phyloP scores from a whole-genome alignment of 2,113 vertebrate species.

The Phasianus colchicus region DNA sequence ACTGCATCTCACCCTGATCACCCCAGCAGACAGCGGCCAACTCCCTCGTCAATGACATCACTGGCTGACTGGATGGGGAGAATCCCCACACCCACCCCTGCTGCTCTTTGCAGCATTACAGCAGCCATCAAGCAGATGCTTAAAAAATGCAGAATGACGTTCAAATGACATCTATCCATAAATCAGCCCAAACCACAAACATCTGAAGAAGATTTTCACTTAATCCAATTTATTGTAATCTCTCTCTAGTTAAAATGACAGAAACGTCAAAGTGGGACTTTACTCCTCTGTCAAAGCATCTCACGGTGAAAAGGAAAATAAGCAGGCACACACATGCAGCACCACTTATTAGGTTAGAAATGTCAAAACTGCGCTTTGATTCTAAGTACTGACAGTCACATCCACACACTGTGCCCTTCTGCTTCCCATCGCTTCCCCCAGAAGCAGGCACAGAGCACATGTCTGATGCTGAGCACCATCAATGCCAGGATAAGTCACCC shows the following conservation, averaged over 20 bases:
- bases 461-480: background rate
- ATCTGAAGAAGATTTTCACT: conserved; percentile 74
- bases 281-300: conserved; percentile 70
- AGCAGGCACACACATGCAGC: conserved; percentile 46
- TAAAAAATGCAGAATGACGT: conserved; percentile 68
- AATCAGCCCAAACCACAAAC: conserved; percentile 73
- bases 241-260: conserved; percentile 73
- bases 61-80: background rate
- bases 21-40: background rate
- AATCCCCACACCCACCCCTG: background rate
- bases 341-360: conserved; percentile 70
- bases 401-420: conserved; percentile 66
- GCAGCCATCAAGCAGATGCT: conserved; percentile 67
- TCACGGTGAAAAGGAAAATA: conserved; percentile 71
- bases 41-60: conserved; percentile 3
- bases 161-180: conserved; percentile 74
- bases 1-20: background rate
- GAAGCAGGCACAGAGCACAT: conserved; percentile 30
- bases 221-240: conserved; percentile 76
- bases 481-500: background rate
- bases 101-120: conserved; percentile 57
- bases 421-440: conserved; percentile 48
- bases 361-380: conserved; percentile 71
- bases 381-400: conserved; percentile 63
- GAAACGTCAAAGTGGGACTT: conserved; percentile 73